A percentile compares a stretch with the other conserved stretches of the same genome.
Evolutionary conservation across 2,888 invertebrate species (phyloP).

Genomic region (Maniola hyperantus): DNA sequence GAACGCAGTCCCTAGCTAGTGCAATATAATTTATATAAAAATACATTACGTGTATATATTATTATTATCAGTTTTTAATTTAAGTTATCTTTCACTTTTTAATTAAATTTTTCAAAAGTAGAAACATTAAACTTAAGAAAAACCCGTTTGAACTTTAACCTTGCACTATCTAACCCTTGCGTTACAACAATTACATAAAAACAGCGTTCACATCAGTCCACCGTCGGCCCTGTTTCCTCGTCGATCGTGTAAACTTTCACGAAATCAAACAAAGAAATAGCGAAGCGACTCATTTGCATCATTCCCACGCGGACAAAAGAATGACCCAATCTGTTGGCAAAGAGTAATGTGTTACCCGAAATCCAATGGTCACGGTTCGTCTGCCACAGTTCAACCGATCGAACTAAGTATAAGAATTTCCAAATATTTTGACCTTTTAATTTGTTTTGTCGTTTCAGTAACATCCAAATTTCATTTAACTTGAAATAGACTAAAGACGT

Average conservation of each 20-base stretch:
- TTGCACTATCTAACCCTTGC: constrained; percentile 46
- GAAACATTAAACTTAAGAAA: not conserved
- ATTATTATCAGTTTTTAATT: too few species aligned
- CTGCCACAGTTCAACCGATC: constrained; percentile 35
- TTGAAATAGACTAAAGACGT: too few species aligned
- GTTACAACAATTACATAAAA: constrained; percentile 83
- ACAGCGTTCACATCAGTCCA: constrained; percentile 78
- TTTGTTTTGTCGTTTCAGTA: constrained; percentile 29
- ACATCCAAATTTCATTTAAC: constrained; percentile 3
- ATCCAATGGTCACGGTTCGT: constrained; percentile 71
- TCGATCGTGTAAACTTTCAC: constrained; percentile 82
- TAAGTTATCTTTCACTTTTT: too few species aligned
- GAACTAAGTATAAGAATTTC: constrained; percentile 33
- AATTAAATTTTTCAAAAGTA: too few species aligned
- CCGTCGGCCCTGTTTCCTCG: constrained; percentile 76
- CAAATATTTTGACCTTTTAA: constrained; percentile 30
- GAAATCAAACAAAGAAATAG: constrained; percentile 83
- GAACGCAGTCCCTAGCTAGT: too few species aligned
- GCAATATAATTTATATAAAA: too few species aligned
- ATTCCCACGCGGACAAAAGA: constrained; percentile 82
- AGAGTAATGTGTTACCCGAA: constrained; percentile 76
- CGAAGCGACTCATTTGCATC: constrained; percentile 80
- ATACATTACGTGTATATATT: too few species aligned
- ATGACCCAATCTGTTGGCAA: constrained; percentile 80
- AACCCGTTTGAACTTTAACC: constrained; percentile 34